phyloP scores from a whole-genome alignment of 2,797 vertebrate species.

The Gephyroberyx darwinii region DNA sequence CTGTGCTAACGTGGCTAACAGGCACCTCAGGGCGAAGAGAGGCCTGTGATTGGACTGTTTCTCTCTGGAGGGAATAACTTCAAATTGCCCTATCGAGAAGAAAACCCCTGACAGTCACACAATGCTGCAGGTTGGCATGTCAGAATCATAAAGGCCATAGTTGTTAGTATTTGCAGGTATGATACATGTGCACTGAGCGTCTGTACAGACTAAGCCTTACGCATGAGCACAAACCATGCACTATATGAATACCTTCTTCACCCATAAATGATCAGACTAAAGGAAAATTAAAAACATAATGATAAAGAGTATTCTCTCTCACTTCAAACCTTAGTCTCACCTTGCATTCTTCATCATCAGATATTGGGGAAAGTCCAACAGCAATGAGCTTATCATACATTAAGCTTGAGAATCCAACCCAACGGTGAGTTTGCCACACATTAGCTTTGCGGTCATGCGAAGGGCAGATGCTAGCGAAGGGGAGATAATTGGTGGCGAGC shows the following conservation, averaged over 20 bases:
- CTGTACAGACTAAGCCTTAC: slow-evolving; percentile 19
- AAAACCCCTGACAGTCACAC: slow-evolving; percentile 20
- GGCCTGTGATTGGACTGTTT: slow-evolving; percentile 46
- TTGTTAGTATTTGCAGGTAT: slow-evolving; percentile 52
- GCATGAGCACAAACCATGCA: too few relatives aligned
- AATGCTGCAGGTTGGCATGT: slow-evolving; percentile 13
- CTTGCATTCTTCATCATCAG: slow-evolving; percentile 63
- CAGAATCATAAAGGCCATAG: slow-evolving; percentile 37
- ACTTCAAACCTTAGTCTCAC: slow-evolving; percentile 60
- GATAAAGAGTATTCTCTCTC: too few relatives aligned
- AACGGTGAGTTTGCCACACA: slow-evolving; percentile 73
- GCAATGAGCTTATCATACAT: slow-evolving; percentile 63
- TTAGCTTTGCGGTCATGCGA: slow-evolving; percentile 79
- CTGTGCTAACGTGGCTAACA: slow-evolving; percentile 38
- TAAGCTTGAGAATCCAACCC: slow-evolving; percentile 65
- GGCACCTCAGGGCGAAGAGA: slow-evolving; percentile 55
- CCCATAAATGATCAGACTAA: too few relatives aligned
- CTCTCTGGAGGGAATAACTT: slow-evolving; percentile 49
- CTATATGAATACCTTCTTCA: too few relatives aligned
- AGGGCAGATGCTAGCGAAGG: slow-evolving; percentile 84
- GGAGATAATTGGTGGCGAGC: slow-evolving; percentile 84
- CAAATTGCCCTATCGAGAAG: slow-evolving; percentile 36
- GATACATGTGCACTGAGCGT: slow-evolving; percentile 47
- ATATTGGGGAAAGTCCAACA: slow-evolving; percentile 58
- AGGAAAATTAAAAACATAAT: too few relatives aligned